phyloP scores from a whole-genome alignment of 2,888 invertebrate species.

The Nomada ferruginata region DNA sequence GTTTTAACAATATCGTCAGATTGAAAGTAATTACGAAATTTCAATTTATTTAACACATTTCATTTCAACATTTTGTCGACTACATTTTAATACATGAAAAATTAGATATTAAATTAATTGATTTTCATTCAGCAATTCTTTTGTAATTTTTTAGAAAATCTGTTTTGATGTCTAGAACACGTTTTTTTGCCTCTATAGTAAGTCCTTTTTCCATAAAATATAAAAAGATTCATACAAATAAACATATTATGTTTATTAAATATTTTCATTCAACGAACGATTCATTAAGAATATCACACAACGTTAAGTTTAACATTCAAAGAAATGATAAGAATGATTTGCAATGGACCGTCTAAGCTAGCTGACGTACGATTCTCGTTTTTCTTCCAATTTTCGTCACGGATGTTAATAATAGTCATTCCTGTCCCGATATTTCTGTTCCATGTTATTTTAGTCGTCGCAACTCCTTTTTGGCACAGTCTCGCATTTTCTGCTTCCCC shows the following conservation, averaged over 20 bases:
- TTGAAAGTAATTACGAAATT: background rate
- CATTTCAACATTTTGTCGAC: no score
- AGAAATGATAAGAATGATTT: background rate
- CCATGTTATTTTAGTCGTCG: conserved; percentile 37
- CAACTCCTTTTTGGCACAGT: conserved; percentile 28
- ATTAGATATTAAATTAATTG: background rate
- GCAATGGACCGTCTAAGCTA: background rate
- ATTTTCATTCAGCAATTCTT: no score
- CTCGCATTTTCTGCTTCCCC: conserved; percentile 26
- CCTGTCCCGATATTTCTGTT: conserved; percentile 40
- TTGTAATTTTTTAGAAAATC: no score
- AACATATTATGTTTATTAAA: no score
- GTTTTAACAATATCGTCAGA: background rate
- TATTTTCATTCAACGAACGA: no score
- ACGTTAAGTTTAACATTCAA: background rate
- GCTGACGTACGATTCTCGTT: background rate
- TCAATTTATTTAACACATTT: background rate
- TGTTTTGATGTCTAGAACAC: no score
- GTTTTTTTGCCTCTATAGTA: no score
- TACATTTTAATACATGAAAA: background rate
- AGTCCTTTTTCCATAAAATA: background rate
- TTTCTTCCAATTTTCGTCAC: conserved; percentile 30
- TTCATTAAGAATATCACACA: background rate
- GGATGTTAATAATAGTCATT: conserved; percentile 49
- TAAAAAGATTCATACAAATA: background rate